Percentiles rank a stretch among this genome's conserved stretches.
phyloP scores from a whole-genome alignment of 2,888 invertebrate genomes.

The Fragum whitleyi region DNA sequence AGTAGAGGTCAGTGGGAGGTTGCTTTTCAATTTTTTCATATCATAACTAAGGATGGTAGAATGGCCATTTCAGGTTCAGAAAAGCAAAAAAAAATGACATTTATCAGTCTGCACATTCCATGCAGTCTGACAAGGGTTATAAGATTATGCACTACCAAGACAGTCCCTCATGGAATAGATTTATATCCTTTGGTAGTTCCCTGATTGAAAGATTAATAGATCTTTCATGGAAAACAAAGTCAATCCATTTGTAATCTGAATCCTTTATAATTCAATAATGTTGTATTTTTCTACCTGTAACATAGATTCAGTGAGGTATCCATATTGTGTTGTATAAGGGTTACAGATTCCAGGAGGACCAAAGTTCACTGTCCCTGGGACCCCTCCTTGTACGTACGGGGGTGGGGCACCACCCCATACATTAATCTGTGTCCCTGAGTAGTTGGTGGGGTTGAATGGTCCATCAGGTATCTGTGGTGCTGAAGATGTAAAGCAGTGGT shows the following conservation, averaged over 20 bases:
- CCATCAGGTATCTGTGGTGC: conserved; percentile 80
- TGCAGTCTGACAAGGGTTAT: no score
- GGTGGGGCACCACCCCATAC: conserved; percentile 84
- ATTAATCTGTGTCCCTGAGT: conserved; percentile 85
- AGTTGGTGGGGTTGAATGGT: conserved; percentile 84
- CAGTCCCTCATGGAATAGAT: no score
- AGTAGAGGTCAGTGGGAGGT: no score
- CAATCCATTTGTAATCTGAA: neutral
- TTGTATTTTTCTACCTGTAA: conserved; percentile 69
- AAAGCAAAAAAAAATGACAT: no score
- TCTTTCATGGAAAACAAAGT: neutral
- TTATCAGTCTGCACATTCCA: no score
- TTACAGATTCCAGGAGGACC: conserved; percentile 70
- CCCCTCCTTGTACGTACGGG: conserved; percentile 59
- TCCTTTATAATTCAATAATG: neutral
- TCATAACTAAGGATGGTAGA: no score
- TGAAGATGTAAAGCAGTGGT: conserved; percentile 27
- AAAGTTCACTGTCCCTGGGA: conserved; percentile 70
- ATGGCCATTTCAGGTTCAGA: no score
- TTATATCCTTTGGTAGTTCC: no score
- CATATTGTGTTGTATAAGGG: conserved; percentile 81
- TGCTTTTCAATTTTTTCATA: no score
- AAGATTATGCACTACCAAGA: no score
- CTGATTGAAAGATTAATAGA: no score
- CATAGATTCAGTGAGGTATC: conserved; percentile 84